Conservation (phyloP, 1,140 invertebrate species). For the Drosophila simulans region DNA sequence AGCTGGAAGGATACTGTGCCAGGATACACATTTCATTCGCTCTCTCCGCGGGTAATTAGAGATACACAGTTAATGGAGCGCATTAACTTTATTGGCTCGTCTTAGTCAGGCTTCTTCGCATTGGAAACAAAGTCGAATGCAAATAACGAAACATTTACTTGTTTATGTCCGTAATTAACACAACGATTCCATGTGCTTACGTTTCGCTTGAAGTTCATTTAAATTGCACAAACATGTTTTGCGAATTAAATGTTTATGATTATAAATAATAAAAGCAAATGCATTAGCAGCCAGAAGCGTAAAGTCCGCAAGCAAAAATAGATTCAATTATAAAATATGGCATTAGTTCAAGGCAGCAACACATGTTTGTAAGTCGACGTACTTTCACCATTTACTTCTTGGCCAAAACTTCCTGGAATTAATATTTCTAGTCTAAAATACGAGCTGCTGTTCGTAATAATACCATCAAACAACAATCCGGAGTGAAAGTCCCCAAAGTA, state of each 20-base stretch:
- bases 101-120: background rate
- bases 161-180: conserved; percentile 33
- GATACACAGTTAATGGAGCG: conserved; percentile 34
- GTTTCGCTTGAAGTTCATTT: conserved; percentile 31
- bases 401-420: background rate
- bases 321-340: too few relatives aligned
- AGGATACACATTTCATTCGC: conserved; percentile 8
- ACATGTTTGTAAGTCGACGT: too few relatives aligned
- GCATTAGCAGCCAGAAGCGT: background rate
- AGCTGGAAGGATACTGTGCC: conserved; percentile 15
- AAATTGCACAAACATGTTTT: conserved; percentile 12
- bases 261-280: background rate
- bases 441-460: conserved; percentile 8
- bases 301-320: too few relatives aligned
- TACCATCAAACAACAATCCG: conserved; percentile 32
- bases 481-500: conserved; percentile 3
- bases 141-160: conserved; percentile 7
- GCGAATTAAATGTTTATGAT: background rate
- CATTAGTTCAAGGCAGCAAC: too few relatives aligned
- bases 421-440: background rate
- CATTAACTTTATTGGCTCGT: conserved; percentile 41
- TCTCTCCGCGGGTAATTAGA: conserved; percentile 31
- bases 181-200: conserved; percentile 8
- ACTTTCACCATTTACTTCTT: background rate
- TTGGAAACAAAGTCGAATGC: conserved; percentile 2